Evolutionary conservation across 2,797 vertebrate species (phyloP).

Genomic region (Psittacula echo): DNA sequence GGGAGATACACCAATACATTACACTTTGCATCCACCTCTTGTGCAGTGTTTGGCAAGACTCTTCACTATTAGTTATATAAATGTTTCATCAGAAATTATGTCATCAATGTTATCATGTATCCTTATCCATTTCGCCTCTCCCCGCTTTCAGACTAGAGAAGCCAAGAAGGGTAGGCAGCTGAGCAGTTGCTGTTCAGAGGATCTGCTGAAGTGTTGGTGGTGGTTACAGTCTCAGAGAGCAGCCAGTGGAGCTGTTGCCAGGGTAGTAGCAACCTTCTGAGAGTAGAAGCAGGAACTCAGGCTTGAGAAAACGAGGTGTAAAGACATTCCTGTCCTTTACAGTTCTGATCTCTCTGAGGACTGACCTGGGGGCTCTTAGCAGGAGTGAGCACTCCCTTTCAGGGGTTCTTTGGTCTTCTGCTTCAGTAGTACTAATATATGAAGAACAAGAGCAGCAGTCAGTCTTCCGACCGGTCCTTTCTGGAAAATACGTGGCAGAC

Average conservation of each 20-base stretch:
- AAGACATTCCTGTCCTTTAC: background rate
- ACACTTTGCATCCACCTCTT: background rate
- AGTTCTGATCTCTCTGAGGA: background rate
- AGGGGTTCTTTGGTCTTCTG: background rate
- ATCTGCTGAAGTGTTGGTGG: too few species aligned
- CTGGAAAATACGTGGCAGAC: background rate
- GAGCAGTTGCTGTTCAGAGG: background rate
- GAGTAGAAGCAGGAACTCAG: background rate
- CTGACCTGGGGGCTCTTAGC: background rate
- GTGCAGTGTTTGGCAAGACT: background rate
- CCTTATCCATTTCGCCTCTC: background rate
- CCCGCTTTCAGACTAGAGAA: background rate
- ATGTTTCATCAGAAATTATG: background rate
- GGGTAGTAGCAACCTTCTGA: background rate
- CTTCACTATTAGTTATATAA: background rate
- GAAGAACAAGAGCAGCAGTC: background rate
- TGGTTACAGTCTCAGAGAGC: too few species aligned
- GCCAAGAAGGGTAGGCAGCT: background rate
- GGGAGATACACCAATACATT: background rate
- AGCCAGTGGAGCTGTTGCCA: background rate
- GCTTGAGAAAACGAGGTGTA: background rate
- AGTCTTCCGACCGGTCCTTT: background rate
- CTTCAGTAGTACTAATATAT: background rate
- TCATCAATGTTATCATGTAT: rapidly evolving
- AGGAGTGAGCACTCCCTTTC: background rate